Conservation (phyloP, 2,113 vertebrate species). For the Actenoides hombroni region DNA sequence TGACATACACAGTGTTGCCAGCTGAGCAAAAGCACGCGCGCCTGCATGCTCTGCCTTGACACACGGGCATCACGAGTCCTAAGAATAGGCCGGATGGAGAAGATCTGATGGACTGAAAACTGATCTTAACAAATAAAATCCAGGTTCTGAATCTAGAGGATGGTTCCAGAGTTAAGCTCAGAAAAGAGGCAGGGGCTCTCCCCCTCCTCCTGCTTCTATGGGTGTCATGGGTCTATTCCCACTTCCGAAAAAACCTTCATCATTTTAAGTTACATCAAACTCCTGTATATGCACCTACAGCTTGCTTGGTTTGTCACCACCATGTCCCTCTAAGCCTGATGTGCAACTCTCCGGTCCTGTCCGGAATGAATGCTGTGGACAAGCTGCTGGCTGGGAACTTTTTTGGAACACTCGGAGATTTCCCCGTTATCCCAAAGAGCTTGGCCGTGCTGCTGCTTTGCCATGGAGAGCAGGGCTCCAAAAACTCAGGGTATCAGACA, state of each 20-base stretch:
- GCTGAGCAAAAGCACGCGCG: not conserved
- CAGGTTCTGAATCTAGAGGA: not conserved
- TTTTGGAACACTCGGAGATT: not conserved
- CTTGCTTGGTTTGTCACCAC: not conserved
- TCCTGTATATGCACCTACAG: not conserved
- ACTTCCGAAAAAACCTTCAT: not conserved
- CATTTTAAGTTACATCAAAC: not conserved
- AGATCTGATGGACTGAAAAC: not conserved
- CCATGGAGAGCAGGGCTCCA: not conserved
- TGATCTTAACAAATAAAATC: not conserved
- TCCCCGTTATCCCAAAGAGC: not conserved
- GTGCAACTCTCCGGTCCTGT: not conserved
- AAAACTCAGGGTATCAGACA: not conserved
- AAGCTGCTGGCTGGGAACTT: not conserved
- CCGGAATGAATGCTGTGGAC: not conserved
- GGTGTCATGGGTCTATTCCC: not conserved
- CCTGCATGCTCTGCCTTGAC: not conserved
- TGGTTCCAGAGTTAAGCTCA: not conserved
- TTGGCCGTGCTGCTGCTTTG: not conserved
- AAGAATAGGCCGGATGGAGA: not conserved
- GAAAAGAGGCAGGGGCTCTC: not conserved
- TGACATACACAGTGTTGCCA: not conserved
- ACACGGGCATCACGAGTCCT: not conserved
- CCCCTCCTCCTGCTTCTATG: not conserved
- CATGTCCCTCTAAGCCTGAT: not conserved